phyloP scores from a whole-genome alignment of 2,113 vertebrate genomes.

The Oreochromis aureus region DNA sequence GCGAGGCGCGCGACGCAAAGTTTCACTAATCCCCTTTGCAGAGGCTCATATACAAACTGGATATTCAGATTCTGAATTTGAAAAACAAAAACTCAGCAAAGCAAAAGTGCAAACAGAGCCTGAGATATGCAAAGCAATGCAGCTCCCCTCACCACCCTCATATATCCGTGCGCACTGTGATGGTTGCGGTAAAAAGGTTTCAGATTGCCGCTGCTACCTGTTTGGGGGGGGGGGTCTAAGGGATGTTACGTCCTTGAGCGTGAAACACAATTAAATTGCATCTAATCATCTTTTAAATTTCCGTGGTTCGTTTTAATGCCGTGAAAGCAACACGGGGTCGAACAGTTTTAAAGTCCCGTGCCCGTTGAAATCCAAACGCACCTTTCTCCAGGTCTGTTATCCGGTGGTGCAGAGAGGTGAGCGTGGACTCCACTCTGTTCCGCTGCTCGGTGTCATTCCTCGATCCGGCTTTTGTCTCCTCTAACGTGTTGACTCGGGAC shows the following conservation, averaged over 20 bases:
- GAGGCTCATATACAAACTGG: not conserved
- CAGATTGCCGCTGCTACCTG: not conserved
- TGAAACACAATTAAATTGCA: not conserved
- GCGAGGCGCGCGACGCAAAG: not conserved
- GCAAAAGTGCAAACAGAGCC: conserved; percentile 19
- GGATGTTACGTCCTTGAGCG: too few relatives aligned
- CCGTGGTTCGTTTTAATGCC: not conserved
- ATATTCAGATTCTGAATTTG: not conserved
- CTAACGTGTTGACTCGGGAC: conserved; percentile 89
- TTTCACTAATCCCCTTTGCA: not conserved
- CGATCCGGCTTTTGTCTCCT: conserved; percentile 80
- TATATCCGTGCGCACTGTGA: conserved; percentile 19
- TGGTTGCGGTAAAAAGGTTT: conserved; percentile 46
- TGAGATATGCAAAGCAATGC: conserved; percentile 72
- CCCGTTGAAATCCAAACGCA: conserved; percentile 43
- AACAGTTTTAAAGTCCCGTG: not conserved
- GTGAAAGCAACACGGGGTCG: not conserved
- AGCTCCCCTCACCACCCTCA: conserved; percentile 40
- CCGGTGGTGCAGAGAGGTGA: conserved; percentile 91
- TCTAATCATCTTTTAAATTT: not conserved
- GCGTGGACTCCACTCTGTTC: conserved; percentile 87
- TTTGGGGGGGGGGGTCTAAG: not conserved
- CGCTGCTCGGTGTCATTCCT: conserved; percentile 88
- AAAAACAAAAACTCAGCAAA: not conserved
- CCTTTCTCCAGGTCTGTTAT: conserved; percentile 97